These are phyloP conservation scores for Urophycis tenuis DNA, from an alignment of 2,797 vertebrate species.

Conservation along the genomic window DNA sequence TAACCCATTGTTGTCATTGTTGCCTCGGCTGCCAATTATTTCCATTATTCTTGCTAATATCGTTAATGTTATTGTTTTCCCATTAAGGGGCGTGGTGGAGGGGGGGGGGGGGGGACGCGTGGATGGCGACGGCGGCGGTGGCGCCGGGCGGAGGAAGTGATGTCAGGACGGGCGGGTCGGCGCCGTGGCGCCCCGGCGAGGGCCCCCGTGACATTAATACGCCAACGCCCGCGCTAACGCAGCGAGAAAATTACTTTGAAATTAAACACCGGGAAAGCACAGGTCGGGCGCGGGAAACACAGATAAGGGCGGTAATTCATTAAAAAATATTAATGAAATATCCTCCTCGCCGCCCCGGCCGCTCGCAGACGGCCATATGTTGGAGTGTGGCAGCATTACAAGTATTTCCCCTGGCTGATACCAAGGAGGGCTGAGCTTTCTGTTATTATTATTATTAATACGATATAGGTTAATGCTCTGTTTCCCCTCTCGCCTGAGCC, in stretches of 20 bases:
- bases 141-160: not conserved
- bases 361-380: conserved; percentile 49
- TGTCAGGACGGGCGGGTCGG: conserved; percentile 43
- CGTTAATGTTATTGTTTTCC: conserved; percentile 70
- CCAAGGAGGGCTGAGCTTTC: conserved; percentile 50
- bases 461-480: conserved; percentile 47
- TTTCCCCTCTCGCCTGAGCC: conserved; percentile 41
- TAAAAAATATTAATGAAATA: conserved; percentile 77
- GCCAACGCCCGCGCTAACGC: conserved; percentile 60
- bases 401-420: conserved; percentile 61
- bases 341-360: conserved; percentile 47
- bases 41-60: conserved; percentile 69
- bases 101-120: not conserved
- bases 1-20: conserved; percentile 59
- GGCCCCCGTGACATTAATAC: conserved; percentile 71
- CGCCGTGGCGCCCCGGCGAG: conserved; percentile 26
- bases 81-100: conserved; percentile 6
- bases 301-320: conserved; percentile 72
- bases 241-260: conserved; percentile 73
- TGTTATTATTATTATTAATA: conserved; percentile 20
- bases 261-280: conserved; percentile 70
- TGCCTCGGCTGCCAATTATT: conserved; percentile 65
- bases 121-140: not conserved
- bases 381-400: conserved; percentile 58
- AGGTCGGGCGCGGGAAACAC: conserved; percentile 63